Evolutionary conservation across 2,888 invertebrate genomes (phyloP), one percentile per base, ranked within the genome.

Genomic region (Elmis aenea): DNA sequence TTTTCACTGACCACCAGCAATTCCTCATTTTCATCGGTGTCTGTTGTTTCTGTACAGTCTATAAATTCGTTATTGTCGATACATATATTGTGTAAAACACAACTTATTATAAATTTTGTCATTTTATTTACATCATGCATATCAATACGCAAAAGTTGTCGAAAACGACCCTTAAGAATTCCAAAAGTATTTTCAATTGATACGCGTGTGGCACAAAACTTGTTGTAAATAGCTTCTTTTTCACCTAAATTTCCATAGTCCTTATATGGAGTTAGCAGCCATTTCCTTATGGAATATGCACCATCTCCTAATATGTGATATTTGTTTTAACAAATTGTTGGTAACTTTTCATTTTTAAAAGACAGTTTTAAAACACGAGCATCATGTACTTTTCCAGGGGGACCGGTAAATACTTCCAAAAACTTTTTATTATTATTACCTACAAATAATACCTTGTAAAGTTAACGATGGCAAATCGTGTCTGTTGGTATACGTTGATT

Each of bases 141-240:
- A 22, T 34, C 6, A 13, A 34, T 8, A 10, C 12, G 11, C n/a
- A 16, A 16, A 2, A 16, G 26, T 18, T 33, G 33, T 13, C 33
- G 16, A 11, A 50, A 50, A 4, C 48, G 39, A 20, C 30, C 20
- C 33, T 52, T 52, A 5, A 50, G 16, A 3, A 50, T 14, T 13
- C 46, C 51, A 35, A 56, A 57, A 4, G 50, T 31, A 26, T 55
- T 52, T 44, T 54, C 51, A 6, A 55, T 51, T 21, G 42, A 36
- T 2, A 53, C 45, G 9, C 51, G 21, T 2, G 47, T 45, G 31
- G 35, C 30, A 13, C 31, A 38, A 25, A 50, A 45, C 2, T 38
- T 46, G 20, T 37, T 18, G 20, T 57, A 54, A 24, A 33, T n/a
- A n/a, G n/a, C n/a, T n/a, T n/a, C n/a, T n/a, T n/a, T n/a, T n/a